Conservation (phyloP, 1,140 invertebrate species). For the Drosophila prosaltans region DNA sequence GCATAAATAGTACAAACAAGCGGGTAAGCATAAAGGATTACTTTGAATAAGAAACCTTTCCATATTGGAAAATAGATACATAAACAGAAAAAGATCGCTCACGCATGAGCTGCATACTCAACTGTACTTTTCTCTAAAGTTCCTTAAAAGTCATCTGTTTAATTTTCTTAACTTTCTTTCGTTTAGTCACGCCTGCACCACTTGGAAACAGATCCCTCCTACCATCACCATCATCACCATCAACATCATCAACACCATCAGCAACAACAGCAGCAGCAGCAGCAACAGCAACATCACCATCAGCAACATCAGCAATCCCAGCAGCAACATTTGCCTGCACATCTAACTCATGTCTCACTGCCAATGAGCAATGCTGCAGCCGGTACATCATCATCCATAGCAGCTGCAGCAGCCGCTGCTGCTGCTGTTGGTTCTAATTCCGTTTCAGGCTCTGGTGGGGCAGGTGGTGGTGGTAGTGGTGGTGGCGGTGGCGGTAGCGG, state of each 20-base stretch:
- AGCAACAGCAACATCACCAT: slow-evolving; percentile 47
- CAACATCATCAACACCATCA: slow-evolving; percentile 57
- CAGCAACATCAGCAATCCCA: slow-evolving; percentile 43
- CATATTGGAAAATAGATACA: too few relatives aligned
- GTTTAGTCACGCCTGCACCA: slow-evolving; percentile 75
- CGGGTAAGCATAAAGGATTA: slow-evolving; percentile 56
- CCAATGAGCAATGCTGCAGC: slow-evolving; percentile 50
- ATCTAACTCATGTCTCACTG: slow-evolving; percentile 54
- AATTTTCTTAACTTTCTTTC: background rate
- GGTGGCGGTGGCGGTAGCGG: background rate
- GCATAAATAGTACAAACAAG: slow-evolving; percentile 83
- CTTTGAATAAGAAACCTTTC: too few relatives aligned
- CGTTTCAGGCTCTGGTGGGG: slow-evolving; percentile 25
- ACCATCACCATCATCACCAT: slow-evolving; percentile 73
- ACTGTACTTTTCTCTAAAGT: too few relatives aligned
- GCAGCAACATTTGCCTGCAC: slow-evolving; percentile 42
- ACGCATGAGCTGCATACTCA: too few relatives aligned
- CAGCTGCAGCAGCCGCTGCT: slow-evolving; percentile 44
- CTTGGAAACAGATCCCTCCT: slow-evolving; percentile 83
- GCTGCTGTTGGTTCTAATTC: slow-evolving; percentile 41
- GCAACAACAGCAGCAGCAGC: slow-evolving; percentile 50
- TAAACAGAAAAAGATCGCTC: too few relatives aligned
- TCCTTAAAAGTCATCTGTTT: too few relatives aligned
- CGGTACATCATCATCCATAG: slow-evolving; percentile 49
- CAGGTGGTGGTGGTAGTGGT: slow-evolving; percentile 16